Percentiles rank a stretch among this genome's conserved stretches.
Conservation (phyloP, 2,888 invertebrate species). For the Anodontia alba region DNA sequence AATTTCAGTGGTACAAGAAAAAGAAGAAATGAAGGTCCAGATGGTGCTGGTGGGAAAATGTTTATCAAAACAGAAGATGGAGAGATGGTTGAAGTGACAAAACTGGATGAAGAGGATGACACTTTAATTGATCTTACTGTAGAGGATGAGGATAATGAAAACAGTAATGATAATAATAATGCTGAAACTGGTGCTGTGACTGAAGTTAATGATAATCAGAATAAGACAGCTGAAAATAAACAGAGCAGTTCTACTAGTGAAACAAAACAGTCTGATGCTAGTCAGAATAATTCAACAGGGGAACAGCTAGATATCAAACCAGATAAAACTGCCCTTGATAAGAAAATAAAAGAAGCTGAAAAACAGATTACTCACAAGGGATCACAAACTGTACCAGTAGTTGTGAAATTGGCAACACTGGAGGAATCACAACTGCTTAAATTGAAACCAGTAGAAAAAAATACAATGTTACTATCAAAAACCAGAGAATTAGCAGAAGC, state of each 20-base stretch:
- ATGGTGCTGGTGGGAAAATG: slow-evolving; percentile 46
- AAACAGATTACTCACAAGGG: slow-evolving; percentile 28
- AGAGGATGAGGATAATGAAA: slow-evolving; percentile 30
- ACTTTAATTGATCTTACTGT: slow-evolving; percentile 62
- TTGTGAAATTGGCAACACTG: slow-evolving; percentile 47
- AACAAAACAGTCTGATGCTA: neutral
- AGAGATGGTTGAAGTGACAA: slow-evolving; percentile 62
- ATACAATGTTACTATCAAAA: slow-evolving; percentile 36
- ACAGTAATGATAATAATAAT: neutral
- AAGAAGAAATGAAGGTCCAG: slow-evolving; percentile 29
- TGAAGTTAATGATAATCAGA: no score
- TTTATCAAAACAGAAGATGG: slow-evolving; percentile 75
- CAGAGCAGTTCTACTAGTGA: neutral
- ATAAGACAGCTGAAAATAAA: no score
- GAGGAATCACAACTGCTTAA: slow-evolving; percentile 46
- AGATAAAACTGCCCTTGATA: neutral
- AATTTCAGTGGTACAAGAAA: slow-evolving; percentile 29
- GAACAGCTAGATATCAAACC: neutral
- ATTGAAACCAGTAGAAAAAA: slow-evolving; percentile 48
- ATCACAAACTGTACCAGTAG: slow-evolving; percentile 49
- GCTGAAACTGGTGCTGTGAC: neutral
- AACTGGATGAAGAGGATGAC: slow-evolving; percentile 13
- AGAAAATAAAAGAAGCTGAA: neutral
- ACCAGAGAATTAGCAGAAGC: slow-evolving; percentile 43
- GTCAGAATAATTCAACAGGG: neutral